Percentiles rank a stretch among this genome's conserved stretches.
phyloP scores from a whole-genome alignment of 2,888 invertebrate genomes.

The Listrodromus nycthemerus region DNA sequence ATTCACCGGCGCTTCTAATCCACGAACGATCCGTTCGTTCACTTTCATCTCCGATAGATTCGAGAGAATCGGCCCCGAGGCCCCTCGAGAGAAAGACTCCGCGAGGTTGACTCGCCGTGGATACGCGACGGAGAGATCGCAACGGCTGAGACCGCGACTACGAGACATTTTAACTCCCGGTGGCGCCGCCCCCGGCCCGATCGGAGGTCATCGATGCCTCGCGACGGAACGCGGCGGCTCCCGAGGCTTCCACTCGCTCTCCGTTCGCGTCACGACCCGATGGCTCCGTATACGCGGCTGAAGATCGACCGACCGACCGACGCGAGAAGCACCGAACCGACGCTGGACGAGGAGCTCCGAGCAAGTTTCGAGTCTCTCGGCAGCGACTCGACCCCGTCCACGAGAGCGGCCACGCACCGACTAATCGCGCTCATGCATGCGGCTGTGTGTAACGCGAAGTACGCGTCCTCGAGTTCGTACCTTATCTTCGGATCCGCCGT shows the following conservation, averaged over 20 bases:
- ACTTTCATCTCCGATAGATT: slow-evolving; percentile 75
- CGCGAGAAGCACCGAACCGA: background rate
- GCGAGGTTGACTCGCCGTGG: background rate
- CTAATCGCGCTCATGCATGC: background rate
- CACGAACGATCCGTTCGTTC: slow-evolving; percentile 64
- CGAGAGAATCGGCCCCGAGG: slow-evolving; percentile 56
- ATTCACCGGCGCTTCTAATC: slow-evolving; percentile 40
- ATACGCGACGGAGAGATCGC: slow-evolving; percentile 34
- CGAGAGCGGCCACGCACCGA: background rate
- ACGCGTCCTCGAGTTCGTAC: background rate
- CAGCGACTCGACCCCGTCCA: background rate
- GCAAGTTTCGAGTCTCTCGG: slow-evolving; percentile 9
- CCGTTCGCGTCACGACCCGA: background rate
- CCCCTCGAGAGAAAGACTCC: background rate
- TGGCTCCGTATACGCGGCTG: background rate
- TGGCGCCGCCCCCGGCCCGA: slow-evolving; percentile 34
- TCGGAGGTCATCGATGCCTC: slow-evolving; percentile 55
- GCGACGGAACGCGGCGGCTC: slow-evolving; percentile 40
- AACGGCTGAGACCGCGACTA: background rate
- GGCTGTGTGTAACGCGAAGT: background rate
- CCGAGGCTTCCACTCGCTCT: slow-evolving; percentile 1
- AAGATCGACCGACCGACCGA: too few species aligned
- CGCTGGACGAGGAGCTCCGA: background rate
- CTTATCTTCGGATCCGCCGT: background rate
- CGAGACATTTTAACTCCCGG: slow-evolving; percentile 48